phyloP scores from a whole-genome alignment of 2,888 invertebrate species.

The Volucella inflata region DNA sequence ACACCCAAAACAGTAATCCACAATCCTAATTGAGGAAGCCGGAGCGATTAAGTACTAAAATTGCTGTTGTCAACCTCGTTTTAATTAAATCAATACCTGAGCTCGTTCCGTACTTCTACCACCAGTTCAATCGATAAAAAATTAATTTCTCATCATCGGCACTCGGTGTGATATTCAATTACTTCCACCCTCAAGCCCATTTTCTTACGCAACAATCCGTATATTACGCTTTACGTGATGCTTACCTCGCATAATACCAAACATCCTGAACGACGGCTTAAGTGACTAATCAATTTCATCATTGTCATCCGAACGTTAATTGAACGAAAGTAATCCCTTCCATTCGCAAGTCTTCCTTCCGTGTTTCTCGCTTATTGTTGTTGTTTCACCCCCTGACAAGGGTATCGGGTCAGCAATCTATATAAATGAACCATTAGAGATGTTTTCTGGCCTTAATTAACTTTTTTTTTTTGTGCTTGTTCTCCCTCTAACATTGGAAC shows the following conservation, averaged over 20 bases:
- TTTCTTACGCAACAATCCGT: too few relatives aligned
- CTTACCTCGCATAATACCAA: not conserved
- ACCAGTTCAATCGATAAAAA: too few relatives aligned
- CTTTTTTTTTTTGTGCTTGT: not conserved
- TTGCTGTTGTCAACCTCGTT: too few relatives aligned
- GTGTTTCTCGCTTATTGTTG: not conserved
- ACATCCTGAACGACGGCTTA: not conserved
- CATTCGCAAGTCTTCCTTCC: not conserved
- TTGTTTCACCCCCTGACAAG: not conserved
- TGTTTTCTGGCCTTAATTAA: slow-evolving; percentile 25
- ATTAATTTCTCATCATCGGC: too few relatives aligned
- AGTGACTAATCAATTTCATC: slow-evolving; percentile 35
- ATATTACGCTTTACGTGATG: too few relatives aligned
- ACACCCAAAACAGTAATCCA: too few relatives aligned
- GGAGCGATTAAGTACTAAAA: too few relatives aligned
- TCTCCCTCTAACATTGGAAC: not conserved
- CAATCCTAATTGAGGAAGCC: too few relatives aligned
- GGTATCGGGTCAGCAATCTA: not conserved
- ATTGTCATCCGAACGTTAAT: slow-evolving; percentile 29
- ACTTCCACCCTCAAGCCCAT: too few relatives aligned
- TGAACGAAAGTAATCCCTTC: slow-evolving; percentile 38
- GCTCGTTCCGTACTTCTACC: too few relatives aligned
- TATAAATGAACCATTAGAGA: slow-evolving; percentile 28
- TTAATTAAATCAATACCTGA: too few relatives aligned
- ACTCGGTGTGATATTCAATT: too few relatives aligned